phyloP scores from a whole-genome alignment of 2,888 invertebrate species.

The Molorchus minor region DNA sequence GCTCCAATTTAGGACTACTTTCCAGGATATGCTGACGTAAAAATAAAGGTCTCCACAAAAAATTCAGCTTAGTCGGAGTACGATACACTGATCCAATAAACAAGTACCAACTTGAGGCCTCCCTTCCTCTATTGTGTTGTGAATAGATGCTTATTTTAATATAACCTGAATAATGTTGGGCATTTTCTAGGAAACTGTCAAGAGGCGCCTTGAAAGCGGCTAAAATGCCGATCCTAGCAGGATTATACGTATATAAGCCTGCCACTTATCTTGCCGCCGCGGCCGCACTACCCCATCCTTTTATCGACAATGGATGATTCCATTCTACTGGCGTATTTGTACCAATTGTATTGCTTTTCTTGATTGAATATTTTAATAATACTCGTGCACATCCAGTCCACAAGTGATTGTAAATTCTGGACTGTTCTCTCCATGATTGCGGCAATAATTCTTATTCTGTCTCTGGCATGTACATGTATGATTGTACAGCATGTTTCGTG shows the following conservation, averaged over 20 bases:
- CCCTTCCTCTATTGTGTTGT: too few species aligned
- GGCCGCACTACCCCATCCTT: slow-evolving; percentile 46
- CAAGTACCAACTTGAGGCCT: too few species aligned
- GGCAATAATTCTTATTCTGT: slow-evolving; percentile 18
- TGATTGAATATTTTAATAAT: slow-evolving; percentile 50
- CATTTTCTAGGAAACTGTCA: slow-evolving; percentile 9
- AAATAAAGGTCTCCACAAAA: too few species aligned
- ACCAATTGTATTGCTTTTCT: slow-evolving; percentile 54
- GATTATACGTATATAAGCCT: slow-evolving; percentile 21
- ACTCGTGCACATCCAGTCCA: slow-evolving; percentile 32
- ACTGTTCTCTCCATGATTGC: slow-evolving; percentile 35
- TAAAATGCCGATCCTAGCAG: slow-evolving; percentile 28
- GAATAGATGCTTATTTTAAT: too few species aligned
- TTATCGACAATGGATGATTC: slow-evolving; percentile 44
- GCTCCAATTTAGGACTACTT: too few species aligned
- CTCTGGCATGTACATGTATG: not conserved
- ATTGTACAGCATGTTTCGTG: too few species aligned
- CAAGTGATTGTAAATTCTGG: slow-evolving; percentile 35
- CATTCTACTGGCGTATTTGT: slow-evolving; percentile 47
- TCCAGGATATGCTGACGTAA: too few species aligned
- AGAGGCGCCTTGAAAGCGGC: slow-evolving; percentile 19
- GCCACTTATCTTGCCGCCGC: slow-evolving; percentile 50
- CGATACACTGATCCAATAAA: too few species aligned
- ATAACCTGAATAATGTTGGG: too few species aligned
- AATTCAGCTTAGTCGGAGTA: too few species aligned